Conservation (phyloP, 2,888 invertebrate genomes). For the Allolobophora icterica region DNA sequence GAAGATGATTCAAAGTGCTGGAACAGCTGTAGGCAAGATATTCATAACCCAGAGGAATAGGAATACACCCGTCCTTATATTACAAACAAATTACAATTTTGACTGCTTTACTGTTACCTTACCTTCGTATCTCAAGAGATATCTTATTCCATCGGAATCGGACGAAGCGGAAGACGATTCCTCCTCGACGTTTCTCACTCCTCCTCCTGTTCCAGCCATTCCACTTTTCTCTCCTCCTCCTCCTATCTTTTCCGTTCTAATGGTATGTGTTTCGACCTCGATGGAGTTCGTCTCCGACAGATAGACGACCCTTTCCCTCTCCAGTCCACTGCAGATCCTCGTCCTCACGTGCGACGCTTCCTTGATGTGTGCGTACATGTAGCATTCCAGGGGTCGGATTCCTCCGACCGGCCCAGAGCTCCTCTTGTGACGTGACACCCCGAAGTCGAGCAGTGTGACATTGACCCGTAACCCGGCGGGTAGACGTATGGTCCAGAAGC, state of each 20-base stretch:
- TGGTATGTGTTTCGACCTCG: constrained; percentile 23
- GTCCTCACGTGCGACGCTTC: background rate
- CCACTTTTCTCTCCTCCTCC: background rate
- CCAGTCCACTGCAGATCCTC: constrained; percentile 24
- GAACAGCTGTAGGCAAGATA: too few species aligned
- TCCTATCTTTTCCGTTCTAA: background rate
- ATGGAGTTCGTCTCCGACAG: constrained; percentile 21
- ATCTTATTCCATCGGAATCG: constrained; percentile 18
- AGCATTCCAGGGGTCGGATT: background rate
- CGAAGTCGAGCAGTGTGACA: constrained; percentile 29
- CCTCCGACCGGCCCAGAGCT: background rate
- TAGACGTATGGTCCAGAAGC: constrained; percentile 23
- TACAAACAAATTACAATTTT: too few species aligned
- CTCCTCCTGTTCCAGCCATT: constrained; percentile 4
- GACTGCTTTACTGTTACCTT: background rate
- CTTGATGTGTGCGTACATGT: constrained; percentile 27
- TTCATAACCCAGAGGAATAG: too few species aligned
- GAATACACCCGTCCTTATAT: too few species aligned
- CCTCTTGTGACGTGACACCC: background rate
- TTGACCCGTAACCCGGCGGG: background rate
- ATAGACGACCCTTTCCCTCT: background rate
- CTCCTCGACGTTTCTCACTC: background rate
- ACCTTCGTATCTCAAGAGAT: constrained; percentile 30
- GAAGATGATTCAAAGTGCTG: background rate
- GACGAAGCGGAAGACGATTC: background rate